phyloP scores from a whole-genome alignment of 2,113 vertebrate genomes.

The Gambusia holbrooki region DNA sequence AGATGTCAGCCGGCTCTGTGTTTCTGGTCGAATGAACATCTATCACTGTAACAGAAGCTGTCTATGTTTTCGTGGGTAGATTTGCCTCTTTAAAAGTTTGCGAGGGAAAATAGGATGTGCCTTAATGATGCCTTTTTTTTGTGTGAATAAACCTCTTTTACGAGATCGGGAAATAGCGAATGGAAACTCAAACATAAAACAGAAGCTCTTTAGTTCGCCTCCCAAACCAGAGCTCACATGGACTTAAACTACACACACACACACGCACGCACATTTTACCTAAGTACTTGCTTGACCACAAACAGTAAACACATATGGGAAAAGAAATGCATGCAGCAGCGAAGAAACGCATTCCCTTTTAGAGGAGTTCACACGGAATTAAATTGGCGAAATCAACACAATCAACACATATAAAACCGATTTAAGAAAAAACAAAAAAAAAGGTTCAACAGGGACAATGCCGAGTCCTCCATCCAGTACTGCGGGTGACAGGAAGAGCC shows the following conservation, averaged over 20 bases:
- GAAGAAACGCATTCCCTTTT: slow-evolving; percentile 16
- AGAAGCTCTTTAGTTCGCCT: slow-evolving; percentile 63
- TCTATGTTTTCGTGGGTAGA: slow-evolving; percentile 30
- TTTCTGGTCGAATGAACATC: slow-evolving; percentile 33
- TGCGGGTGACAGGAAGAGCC: slow-evolving; percentile 67
- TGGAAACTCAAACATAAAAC: slow-evolving; percentile 74
- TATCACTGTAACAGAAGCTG: slow-evolving; percentile 26
- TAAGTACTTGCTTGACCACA: slow-evolving; percentile 33
- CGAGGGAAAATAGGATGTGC: slow-evolving; percentile 54
- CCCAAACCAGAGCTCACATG: slow-evolving; percentile 12
- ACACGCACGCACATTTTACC: slow-evolving; percentile 3
- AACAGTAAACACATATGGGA: slow-evolving; percentile 44
- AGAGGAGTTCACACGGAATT: slow-evolving; percentile 12
- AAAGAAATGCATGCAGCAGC: slow-evolving; percentile 30
- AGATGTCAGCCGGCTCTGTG: slow-evolving; percentile 20
- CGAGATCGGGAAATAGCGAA: slow-evolving; percentile 67
- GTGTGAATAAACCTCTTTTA: slow-evolving; percentile 76
- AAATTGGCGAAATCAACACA: slow-evolving; percentile 35
- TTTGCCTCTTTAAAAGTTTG: slow-evolving; percentile 39
- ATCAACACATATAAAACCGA: slow-evolving; percentile 25
- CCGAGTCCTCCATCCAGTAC: slow-evolving; percentile 40
- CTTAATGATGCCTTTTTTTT: slow-evolving; percentile 61
- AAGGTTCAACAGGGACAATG: slow-evolving; percentile 53
- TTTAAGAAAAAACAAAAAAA: not conserved
- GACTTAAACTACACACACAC: slow-evolving; percentile 7